These are phyloP conservation scores for Luperina nickerlii DNA, from an alignment of 2,888 invertebrate genomes.

Conservation along the genomic window DNA sequence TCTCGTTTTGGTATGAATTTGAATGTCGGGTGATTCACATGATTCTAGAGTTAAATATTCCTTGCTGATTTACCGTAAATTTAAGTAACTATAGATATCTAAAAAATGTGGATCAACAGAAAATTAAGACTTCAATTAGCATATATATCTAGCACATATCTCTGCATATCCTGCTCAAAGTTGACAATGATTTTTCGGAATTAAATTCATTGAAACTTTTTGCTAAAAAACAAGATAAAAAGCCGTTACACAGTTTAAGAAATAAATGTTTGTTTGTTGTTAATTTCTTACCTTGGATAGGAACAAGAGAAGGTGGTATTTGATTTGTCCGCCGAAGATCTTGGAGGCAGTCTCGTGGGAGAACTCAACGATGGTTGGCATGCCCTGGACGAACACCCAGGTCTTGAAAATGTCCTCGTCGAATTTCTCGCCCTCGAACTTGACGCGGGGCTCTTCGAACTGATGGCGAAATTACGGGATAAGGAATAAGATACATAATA, in stretches of 20 bases:
- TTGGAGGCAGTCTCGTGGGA: slow-evolving; percentile 99
- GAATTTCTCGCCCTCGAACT: slow-evolving; percentile 92
- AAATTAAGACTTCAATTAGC: background rate
- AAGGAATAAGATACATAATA: background rate
- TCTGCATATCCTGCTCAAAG: background rate
- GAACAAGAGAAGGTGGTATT: slow-evolving; percentile 98
- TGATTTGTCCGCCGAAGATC: slow-evolving; percentile 99
- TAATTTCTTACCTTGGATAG: slow-evolving; percentile 93
- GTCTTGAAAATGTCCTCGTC: slow-evolving; percentile 93
- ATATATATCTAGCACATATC: no score
- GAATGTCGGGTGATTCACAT: slow-evolving; percentile 26
- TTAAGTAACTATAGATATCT: background rate
- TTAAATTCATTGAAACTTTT: background rate
- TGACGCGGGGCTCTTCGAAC: slow-evolving; percentile 96
- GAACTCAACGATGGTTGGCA: slow-evolving; percentile 98
- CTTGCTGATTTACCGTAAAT: background rate
- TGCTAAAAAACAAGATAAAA: background rate
- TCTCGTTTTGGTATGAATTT: slow-evolving; percentile 43
- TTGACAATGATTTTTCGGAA: background rate
- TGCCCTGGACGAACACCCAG: slow-evolving; percentile 95
- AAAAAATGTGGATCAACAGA: background rate
- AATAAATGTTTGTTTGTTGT: background rate
- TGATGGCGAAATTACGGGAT: slow-evolving; percentile 72
- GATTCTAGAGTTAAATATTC: slow-evolving; percentile 5
- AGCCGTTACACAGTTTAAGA: background rate